These are phyloP conservation scores for Pseudomyrmex flavicornis DNA, from an alignment of 1,140 invertebrate species.

Conservation along the genomic window DNA sequence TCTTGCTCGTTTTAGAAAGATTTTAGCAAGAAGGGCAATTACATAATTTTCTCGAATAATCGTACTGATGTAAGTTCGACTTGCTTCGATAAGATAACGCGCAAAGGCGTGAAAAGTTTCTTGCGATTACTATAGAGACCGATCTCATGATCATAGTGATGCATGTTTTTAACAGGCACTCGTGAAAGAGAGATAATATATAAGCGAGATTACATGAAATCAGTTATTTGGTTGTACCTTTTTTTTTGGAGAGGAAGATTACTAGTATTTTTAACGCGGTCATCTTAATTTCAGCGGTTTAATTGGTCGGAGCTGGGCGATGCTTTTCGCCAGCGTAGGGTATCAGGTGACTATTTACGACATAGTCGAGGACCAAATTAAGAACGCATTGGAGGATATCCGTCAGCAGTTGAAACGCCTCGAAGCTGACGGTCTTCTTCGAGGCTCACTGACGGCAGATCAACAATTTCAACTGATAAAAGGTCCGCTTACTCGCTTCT, in stretches of 20 bases:
- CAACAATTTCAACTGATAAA: conserved; percentile 92
- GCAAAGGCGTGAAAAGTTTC: neutral
- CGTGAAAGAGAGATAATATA: neutral
- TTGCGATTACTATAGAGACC: neutral
- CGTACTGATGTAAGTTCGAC: neutral
- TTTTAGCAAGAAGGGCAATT: neutral
- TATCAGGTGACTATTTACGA: conserved; percentile 95
- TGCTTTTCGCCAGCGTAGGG: conserved; percentile 97
- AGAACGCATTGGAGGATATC: conserved; percentile 91
- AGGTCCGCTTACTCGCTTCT: conserved; percentile 84
- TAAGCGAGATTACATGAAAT: neutral
- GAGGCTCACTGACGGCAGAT: conserved; percentile 90
- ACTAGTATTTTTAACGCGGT: neutral
- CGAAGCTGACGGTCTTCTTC: conserved; percentile 89
- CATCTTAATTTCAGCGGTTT: conserved; percentile 89
- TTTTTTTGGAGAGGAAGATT: neutral
- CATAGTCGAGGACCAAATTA: conserved; percentile 90
- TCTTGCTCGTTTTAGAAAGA: too few species aligned
- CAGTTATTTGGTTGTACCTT: neutral
- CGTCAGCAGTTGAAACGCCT: conserved; percentile 90
- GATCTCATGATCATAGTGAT: too few species aligned
- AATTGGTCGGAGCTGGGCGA: conserved; percentile 97
- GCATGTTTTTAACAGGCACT: too few species aligned
- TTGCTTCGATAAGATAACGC: conserved; percentile 48
- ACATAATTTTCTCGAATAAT: conserved; percentile 9